Conservation (phyloP, 2,797 vertebrate genomes). For the Cossypha polioptera region DNA sequence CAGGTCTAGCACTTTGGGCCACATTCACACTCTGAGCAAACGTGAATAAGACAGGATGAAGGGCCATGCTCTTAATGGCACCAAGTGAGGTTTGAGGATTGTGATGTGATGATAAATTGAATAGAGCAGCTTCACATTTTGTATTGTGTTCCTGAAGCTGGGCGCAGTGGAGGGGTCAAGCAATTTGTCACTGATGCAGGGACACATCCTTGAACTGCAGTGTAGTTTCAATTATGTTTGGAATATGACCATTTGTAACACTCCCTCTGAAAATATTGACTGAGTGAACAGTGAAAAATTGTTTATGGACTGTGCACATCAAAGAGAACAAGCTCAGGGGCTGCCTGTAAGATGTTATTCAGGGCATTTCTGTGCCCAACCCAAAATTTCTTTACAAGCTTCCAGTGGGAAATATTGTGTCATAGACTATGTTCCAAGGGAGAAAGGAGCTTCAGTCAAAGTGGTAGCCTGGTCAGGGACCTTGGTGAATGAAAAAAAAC, state of each 20-base stretch:
- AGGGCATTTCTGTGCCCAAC: background rate
- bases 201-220: background rate
- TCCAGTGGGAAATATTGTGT: background rate
- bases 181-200: background rate
- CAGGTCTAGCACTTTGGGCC: background rate
- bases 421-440: background rate
- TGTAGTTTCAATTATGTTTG: background rate
- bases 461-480: background rate
- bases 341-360: background rate
- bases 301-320: background rate
- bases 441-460: background rate
- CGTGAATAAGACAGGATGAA: background rate
- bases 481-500: background rate
- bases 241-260: background rate
- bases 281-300: background rate
- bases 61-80: background rate
- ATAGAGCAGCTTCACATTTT: background rate
- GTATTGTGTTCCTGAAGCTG: accelerated
- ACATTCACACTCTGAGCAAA: background rate
- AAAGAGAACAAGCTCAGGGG: background rate
- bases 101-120: background rate
- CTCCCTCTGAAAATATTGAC: background rate
- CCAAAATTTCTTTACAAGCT: background rate
- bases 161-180: background rate
- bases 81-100: background rate